Percentiles rank a stretch among this genome's conserved stretches.
Evolutionary conservation across 2,888 invertebrate species (phyloP).

Genomic region (Metalampra italica): DNA sequence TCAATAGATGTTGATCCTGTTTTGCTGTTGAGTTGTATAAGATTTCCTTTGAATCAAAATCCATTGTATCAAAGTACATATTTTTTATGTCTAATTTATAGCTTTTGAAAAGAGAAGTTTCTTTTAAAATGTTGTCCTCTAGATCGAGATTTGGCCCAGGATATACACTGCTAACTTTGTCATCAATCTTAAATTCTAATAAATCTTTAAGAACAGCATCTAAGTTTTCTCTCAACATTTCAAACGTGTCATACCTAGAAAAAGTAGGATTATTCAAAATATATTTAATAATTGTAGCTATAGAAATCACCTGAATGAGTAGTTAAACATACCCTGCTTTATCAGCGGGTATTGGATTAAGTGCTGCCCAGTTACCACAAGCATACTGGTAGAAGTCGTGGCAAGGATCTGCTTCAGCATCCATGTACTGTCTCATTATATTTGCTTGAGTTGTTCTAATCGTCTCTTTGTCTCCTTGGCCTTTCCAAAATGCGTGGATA

Average conservation of each 20-base stretch:
- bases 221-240: slow-evolving; percentile 90
- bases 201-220: slow-evolving; percentile 83
- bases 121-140: slow-evolving; percentile 41
- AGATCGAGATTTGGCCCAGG: slow-evolving; percentile 57
- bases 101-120: slow-evolving; percentile 9
- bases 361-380: slow-evolving; percentile 91
- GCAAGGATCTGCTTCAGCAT: slow-evolving; percentile 84
- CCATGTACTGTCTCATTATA: slow-evolving; percentile 89
- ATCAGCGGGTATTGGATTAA: slow-evolving; percentile 92
- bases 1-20: slow-evolving; percentile 7
- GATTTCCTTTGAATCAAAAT: slow-evolving; percentile 24
- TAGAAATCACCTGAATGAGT: no score
- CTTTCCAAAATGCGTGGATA: slow-evolving; percentile 79
- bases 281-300: no score
- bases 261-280: slow-evolving; percentile 10
- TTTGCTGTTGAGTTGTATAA: slow-evolving; percentile 21
- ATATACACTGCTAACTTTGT: slow-evolving; percentile 43
- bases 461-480: slow-evolving; percentile 72
- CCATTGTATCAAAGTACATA: slow-evolving; percentile 25
- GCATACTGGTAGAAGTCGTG: slow-evolving; percentile 91
- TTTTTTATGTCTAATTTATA: slow-evolving; percentile 12
- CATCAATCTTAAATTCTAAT: slow-evolving; percentile 74
- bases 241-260: slow-evolving; percentile 89
- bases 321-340: slow-evolving; percentile 80
- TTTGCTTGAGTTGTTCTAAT: slow-evolving; percentile 81